Conservation (phyloP, 2,797 vertebrate genomes). For the Moxostoma hubbsi region DNA sequence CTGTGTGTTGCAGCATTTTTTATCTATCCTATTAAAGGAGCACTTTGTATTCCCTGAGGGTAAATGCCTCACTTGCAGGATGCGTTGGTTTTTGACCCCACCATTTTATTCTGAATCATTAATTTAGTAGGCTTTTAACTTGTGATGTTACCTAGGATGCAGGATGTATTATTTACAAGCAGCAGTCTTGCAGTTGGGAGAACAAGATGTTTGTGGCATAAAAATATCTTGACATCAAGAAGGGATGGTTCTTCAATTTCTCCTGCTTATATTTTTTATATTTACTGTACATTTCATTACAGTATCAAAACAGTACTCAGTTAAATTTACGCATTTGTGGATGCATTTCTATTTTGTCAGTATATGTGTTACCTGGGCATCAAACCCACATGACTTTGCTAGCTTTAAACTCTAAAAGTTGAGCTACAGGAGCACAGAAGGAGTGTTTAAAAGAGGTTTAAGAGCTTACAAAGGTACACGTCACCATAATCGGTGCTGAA, state of each 20-base stretch:
- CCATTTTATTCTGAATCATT: constrained; percentile 32
- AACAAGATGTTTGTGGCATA: constrained; percentile 26
- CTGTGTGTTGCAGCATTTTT: not conserved
- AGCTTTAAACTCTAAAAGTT: too few species aligned
- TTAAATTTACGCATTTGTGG: too few species aligned
- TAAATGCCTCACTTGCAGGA: constrained; percentile 18
- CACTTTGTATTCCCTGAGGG: constrained; percentile 40
- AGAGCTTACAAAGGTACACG: not conserved
- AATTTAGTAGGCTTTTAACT: constrained; percentile 45
- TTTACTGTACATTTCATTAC: too few species aligned
- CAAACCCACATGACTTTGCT: too few species aligned
- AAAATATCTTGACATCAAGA: constrained; percentile 11
- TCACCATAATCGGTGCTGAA: not conserved
- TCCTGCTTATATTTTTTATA: constrained; percentile 1
- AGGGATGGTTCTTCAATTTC: constrained; percentile 17
- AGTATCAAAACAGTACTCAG: too few species aligned
- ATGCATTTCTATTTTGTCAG: too few species aligned
- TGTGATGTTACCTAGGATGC: constrained; percentile 34
- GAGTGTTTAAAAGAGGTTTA: not conserved
- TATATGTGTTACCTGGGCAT: too few species aligned
- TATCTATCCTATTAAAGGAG: constrained; percentile 28
- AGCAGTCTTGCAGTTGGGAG: not conserved
- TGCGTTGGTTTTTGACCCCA: constrained; percentile 26
- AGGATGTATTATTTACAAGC: constrained; percentile 38
- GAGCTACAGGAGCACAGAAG: not conserved